Conservation (phyloP, 2,113 vertebrate genomes). For the Barnardius zonarius region DNA sequence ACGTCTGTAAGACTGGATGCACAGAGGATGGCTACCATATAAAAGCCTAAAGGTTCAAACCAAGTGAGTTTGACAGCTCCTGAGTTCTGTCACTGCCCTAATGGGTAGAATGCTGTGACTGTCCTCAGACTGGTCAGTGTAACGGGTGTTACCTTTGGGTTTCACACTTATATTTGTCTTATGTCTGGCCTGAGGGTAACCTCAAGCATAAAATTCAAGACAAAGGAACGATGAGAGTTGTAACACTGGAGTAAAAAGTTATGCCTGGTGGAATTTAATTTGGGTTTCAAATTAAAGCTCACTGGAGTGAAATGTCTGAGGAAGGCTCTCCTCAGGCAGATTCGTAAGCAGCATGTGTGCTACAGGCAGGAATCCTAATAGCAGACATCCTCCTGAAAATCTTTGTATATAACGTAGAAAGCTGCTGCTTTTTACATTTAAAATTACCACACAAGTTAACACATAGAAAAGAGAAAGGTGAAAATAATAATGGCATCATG, state of each 20-base stretch:
- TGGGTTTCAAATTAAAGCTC: conserved; percentile 31
- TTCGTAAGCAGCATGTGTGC: neutral
- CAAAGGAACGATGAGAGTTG: neutral
- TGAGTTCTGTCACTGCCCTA: neutral
- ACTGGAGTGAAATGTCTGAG: neutral
- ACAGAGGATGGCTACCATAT: neutral
- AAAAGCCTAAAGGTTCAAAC: neutral
- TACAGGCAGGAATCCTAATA: neutral
- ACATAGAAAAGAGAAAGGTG: neutral
- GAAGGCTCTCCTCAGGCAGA: neutral
- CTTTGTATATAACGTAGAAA: neutral
- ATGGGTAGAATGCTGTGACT: neutral
- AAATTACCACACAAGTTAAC: neutral
- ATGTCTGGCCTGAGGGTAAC: neutral
- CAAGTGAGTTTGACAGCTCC: neutral
- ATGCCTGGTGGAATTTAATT: conserved; percentile 32
- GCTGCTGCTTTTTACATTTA: neutral
- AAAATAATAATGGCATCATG: neutral
- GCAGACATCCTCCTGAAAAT: conserved; percentile 7
- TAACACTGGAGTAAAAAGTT: neutral
- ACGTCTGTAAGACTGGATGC: neutral
- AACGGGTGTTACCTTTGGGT: neutral
- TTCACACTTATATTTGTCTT: neutral
- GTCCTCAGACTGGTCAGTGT: neutral
- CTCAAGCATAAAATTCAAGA: neutral